phyloP scores from a whole-genome alignment of 2,797 vertebrate species.

The Loriculus beryllinus region DNA sequence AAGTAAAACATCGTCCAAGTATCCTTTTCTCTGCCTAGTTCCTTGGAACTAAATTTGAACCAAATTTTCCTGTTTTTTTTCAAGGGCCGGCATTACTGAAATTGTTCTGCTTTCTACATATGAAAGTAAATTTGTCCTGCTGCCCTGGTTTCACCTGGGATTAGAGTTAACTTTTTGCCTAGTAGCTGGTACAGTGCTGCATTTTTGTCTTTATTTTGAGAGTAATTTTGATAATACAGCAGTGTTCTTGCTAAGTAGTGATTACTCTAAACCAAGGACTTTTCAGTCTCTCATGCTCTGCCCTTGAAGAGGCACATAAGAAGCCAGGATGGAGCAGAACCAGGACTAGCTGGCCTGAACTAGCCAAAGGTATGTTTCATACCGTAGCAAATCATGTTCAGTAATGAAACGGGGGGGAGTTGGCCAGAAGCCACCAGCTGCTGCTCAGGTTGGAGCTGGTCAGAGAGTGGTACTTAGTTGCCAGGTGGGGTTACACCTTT shows the following conservation, averaged over 20 bases:
- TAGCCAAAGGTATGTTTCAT: neutral
- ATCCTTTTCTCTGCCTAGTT: neutral
- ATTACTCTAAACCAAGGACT: neutral
- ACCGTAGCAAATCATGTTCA: neutral
- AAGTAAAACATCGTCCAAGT: neutral
- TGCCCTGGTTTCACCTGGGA: neutral
- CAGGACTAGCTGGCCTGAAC: neutral
- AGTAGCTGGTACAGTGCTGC: neutral
- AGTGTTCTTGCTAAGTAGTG: neutral
- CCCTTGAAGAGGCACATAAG: neutral
- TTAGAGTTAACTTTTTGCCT: neutral
- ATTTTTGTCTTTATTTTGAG: neutral
- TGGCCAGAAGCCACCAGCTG: neutral
- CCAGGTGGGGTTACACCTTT: neutral
- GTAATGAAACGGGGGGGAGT: neutral
- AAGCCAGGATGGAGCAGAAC: neutral
- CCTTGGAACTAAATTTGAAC: neutral
- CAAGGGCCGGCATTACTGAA: neutral
- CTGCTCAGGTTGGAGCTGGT: neutral
- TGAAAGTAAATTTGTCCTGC: neutral
- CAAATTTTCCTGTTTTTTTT: neutral
- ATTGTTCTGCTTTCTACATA: neutral
- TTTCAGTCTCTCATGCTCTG: neutral
- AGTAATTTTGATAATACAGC: neutral
- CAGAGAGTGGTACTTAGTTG: neutral